Evolutionary conservation across 2,113 vertebrate species (phyloP).

Genomic region (Heliornis fulica): DNA sequence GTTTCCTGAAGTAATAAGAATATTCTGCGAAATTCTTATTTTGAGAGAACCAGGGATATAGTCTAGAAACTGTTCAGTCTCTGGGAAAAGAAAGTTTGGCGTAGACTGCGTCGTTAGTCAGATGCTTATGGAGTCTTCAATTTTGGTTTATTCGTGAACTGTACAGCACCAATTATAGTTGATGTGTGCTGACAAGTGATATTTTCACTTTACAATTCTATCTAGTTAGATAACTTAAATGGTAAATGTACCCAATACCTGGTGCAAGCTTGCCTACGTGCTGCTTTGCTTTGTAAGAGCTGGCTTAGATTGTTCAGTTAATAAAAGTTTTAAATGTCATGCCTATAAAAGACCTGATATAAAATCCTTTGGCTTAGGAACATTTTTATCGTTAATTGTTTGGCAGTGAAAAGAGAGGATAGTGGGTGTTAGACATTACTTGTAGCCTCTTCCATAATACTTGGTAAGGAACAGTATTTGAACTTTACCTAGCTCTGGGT

Average conservation of each 20-base stretch:
- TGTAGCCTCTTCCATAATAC: background rate
- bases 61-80: background rate
- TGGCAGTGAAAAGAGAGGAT: background rate
- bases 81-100: background rate
- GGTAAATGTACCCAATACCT: background rate
- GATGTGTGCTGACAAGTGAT: conserved; percentile 46
- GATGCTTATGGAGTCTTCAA: background rate
- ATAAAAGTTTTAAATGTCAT: conserved; percentile 37
- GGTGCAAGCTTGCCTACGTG: background rate
- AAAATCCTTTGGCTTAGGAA: background rate
- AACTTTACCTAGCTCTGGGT: background rate
- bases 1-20: background rate
- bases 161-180: conserved; percentile 35
- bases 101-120: conserved; percentile 12
- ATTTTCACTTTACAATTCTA: conserved; percentile 46
- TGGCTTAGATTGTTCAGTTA: conserved; percentile 16
- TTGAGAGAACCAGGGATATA: background rate
- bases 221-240: conserved; percentile 46
- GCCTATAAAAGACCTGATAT: background rate
- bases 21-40: background rate
- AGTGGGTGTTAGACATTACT: background rate
- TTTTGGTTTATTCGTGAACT: conserved; percentile 45
- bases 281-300: conserved; percentile 37
- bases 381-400: background rate
- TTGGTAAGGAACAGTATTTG: background rate